phyloP scores from a whole-genome alignment of 64 coral and sea anemone genomes.

The Montipora capricornis region DNA sequence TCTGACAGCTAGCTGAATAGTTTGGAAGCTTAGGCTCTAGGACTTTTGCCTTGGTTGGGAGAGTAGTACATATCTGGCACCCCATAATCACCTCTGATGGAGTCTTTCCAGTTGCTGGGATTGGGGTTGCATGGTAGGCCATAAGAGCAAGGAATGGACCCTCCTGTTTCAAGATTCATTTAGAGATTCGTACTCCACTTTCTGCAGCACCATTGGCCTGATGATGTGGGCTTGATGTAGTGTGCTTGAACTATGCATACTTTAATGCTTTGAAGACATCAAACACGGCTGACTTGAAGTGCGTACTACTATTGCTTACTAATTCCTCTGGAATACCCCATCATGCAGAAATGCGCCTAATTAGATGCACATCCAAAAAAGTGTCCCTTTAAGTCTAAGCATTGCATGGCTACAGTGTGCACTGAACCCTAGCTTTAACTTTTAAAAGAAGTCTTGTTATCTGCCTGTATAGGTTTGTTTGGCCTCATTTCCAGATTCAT shows the following conservation, averaged over 20 bases:
- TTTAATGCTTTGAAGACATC: not conserved
- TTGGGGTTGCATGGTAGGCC: slow-evolving; percentile 5
- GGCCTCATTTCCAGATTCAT: no score
- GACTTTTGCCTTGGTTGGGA: not conserved
- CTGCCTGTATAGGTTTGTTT: no score
- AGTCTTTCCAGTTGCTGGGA: slow-evolving; percentile 22
- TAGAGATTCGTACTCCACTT: not conserved
- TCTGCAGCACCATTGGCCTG: slow-evolving; percentile 43
- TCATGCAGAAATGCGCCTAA: no score
- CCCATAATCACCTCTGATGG: slow-evolving; percentile 51
- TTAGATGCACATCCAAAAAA: no score
- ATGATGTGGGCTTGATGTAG: slow-evolving; percentile 22
- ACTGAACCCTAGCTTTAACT: no score
- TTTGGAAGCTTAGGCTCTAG: not conserved
- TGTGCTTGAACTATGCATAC: slow-evolving; percentile 34
- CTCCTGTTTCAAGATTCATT: slow-evolving; percentile 5
- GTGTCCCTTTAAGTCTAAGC: no score
- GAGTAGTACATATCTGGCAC: slow-evolving; percentile 24
- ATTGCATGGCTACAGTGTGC: no score
- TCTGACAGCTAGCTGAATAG: not conserved
- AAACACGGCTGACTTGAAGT: not conserved
- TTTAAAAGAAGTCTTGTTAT: no score
- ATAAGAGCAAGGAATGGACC: slow-evolving; percentile 24
- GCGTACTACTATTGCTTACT: no score
- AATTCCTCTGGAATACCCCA: no score